Evolutionary conservation across 2,113 vertebrate genomes (phyloP), one percentile per base, ranked within the genome.

Genomic region (Ailurus styani): DNA sequence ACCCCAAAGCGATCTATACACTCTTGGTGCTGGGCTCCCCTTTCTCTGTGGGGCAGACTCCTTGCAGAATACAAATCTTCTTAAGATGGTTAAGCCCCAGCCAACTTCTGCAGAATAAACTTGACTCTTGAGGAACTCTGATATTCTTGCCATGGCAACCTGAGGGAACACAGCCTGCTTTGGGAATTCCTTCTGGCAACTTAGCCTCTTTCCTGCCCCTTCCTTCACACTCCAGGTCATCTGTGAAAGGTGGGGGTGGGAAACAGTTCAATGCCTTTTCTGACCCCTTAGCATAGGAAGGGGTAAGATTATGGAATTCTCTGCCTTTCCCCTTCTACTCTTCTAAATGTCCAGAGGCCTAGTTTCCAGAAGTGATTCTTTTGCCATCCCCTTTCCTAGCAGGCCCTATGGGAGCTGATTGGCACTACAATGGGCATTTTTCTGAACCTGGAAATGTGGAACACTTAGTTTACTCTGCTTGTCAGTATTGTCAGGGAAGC

Each of bases 321-420:
- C 47, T 0, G 15, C 12, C 17, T 91, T 91, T 50, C 20, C 21
- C 7, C 37, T 27, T 37, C 9, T 25, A 42, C 13, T 62, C 21
- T 12, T 82, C 6, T 87, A 55, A 13, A 42, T 9, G 4, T 5
- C 50, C n/a, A 23, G 37, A 47, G 13, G 5, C 12, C 34, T 72
- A 47, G 17, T 64, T 50, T 50, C 73, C 60, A 37, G 27, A 55
- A 66, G 21, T 6, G 73, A 64, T 45, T 50, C 31, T 82, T 78
- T 52, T 40, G 20, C 7, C 27, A 2, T 12, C 0, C 7, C n/a
- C 23, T 45, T 55, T 37, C 1, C 0, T 84, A 52, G 23, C 31
- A 42, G 14, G 57, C 6, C 54, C n/a, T n/a, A 3, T 2, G 18
- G 34, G 37, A n/a, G 31, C 60, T 52, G 13, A n/a, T 10, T 17